A percentile compares a stretch with the other conserved stretches of the same genome.
phyloP scores from a whole-genome alignment of 2,888 invertebrate species.

The Metacarcinus magister region DNA sequence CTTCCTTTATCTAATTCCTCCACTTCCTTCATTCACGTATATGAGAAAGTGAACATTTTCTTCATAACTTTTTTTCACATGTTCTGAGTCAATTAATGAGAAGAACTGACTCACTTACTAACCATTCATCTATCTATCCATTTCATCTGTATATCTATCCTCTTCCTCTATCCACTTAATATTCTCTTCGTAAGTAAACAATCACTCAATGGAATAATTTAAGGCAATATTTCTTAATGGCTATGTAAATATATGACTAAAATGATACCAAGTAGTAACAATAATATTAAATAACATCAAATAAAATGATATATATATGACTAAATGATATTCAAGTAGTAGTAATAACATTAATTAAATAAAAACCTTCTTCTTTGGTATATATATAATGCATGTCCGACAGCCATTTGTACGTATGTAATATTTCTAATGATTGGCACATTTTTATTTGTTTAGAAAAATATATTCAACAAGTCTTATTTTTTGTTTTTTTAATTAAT shows the following conservation, averaged over 20 bases:
- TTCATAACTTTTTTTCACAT: too few relatives aligned
- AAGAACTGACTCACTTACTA: too few relatives aligned
- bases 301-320: not conserved
- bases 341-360: not conserved
- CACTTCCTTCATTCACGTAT: too few relatives aligned
- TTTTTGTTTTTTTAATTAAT: not conserved
- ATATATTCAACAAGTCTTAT: not conserved
- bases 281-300: not conserved
- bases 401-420: conserved; percentile 22
- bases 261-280: not conserved
- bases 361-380: not conserved
- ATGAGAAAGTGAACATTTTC: too few relatives aligned
- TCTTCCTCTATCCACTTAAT: not conserved
- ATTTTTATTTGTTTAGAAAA: not conserved
- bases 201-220: not conserved
- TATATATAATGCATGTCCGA: not conserved
- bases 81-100: too few relatives aligned
- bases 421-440: not conserved
- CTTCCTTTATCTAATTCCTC: too few relatives aligned
- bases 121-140: too few relatives aligned
- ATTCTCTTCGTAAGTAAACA: not conserved
- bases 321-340: not conserved
- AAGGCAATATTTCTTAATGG: conserved; percentile 15
- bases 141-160: too few relatives aligned
- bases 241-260: not conserved